Evolutionary conservation across 2,113 vertebrate species (phyloP), one percentile per base, ranked within the genome.

Genomic region (Recurvirostra avosetta): DNA sequence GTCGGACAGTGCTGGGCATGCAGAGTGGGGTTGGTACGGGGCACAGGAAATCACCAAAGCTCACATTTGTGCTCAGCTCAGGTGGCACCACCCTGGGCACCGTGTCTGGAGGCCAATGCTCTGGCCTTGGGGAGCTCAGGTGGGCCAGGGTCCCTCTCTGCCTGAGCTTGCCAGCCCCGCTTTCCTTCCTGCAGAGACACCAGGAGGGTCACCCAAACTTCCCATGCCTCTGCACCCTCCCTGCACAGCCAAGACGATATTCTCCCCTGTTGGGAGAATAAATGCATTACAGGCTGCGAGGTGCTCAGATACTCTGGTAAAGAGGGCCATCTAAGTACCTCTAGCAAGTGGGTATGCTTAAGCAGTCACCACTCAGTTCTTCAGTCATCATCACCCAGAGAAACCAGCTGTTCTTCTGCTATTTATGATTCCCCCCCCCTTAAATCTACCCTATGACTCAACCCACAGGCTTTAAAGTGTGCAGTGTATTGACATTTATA

Each of bases 401-500:
- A 98, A 97, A 96, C 96, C 96, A 97, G 95, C 96, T 96, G 95
- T 94, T 97, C 93, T 92, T 86, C 76, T 94, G 92, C 97, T 97
- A 95, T 97, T 97, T 98, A 97, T 94, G 96, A 96, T 95, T 40
- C 40, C 40, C 56, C 75, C 76, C 68, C 77, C 40, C 81, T 94
- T 96, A 97, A 96, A 96, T 82, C 92, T 96, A 63, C 90, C 94
- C 91, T 90, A 22, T 92, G 95, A 97, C 94, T 97, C 96, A 98
- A 97, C 93, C 81, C 78, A 92, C 87, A 92, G 96, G 85, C 93
- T 97, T 97, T 95, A 97, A 97, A 97, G 91, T 88, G 95, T 96
- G 95, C 76, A 66, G 91, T 94, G 92, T 98, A 97, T 97, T 98
- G 97, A 96, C 96, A 96, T 98, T 98, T 98, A 97, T 97, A 97